Conservation (phyloP, 2,797 vertebrate species). For the Chanos chanos region DNA sequence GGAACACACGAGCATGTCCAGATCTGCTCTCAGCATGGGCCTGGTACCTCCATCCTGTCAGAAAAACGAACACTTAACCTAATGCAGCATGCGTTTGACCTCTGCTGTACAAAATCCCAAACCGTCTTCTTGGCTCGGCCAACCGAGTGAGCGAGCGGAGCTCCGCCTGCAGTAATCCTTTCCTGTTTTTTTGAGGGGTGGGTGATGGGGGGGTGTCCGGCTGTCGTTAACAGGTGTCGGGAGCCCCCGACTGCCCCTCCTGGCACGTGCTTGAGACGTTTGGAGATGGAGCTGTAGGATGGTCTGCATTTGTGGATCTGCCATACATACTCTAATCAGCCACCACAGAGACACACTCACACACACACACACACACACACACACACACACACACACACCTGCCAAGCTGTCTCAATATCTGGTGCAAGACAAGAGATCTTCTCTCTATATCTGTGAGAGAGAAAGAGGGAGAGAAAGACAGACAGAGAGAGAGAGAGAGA, state of each 20-base stretch:
- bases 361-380: neutral
- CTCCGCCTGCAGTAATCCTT: constrained; percentile 37
- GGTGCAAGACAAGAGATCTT: neutral
- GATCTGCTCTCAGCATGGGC: constrained; percentile 44
- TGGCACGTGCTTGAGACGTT: constrained; percentile 24
- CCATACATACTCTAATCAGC: too few species aligned
- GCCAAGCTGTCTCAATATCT: constrained; percentile 20
- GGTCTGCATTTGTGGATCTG: constrained; percentile 9
- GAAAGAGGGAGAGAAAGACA: neutral
- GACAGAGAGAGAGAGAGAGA: too few species aligned
- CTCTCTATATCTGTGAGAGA: neutral
- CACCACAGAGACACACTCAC: constrained; percentile 25
- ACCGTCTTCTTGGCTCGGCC: constrained; percentile 9
- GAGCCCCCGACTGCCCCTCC: constrained; percentile 37
- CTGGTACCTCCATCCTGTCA: constrained; percentile 36
- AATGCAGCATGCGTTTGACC: constrained; percentile 39
- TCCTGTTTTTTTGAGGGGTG: constrained; percentile 50
- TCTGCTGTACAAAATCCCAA: constrained; percentile 6
- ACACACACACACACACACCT: constrained; percentile 10
- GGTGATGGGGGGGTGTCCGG: constrained; percentile 30
- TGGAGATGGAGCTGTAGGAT: constrained; percentile 25
- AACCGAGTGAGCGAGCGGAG: constrained; percentile 20
- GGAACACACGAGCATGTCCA: too few species aligned
- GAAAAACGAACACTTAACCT: constrained; percentile 49
- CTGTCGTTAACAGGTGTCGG: constrained; percentile 63